Evolutionary conservation across 2,113 vertebrate species (phyloP).

Genomic region (Rhadina sibilatrix): DNA sequence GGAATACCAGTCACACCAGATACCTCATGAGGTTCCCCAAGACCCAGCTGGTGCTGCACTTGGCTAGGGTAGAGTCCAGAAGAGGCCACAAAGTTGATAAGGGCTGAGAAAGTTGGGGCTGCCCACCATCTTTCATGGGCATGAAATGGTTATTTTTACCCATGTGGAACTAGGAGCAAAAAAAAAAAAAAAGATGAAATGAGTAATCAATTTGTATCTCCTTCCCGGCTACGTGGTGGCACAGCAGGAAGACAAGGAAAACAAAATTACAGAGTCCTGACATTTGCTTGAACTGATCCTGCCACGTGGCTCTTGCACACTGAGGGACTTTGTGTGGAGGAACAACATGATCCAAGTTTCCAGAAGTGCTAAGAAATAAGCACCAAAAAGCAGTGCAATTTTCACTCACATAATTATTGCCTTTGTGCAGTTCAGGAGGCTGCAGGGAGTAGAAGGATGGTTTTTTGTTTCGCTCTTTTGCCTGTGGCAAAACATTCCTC

Average conservation of each 20-base stretch:
- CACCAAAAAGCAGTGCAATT: neutral
- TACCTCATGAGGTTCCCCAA: neutral
- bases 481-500: conserved; percentile 47
- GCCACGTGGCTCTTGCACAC: neutral
- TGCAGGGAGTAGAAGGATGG: neutral
- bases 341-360: neutral
- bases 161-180: neutral
- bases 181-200: neutral
- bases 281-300: neutral
- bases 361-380: conserved; percentile 15
- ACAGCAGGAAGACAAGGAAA: neutral
- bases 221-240: rapidly evolving
- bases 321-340: neutral
- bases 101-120: neutral
- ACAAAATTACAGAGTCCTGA: neutral
- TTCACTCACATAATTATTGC: neutral
- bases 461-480: conserved; percentile 1
- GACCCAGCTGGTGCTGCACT: neutral
- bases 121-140: neutral
- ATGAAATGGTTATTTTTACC: neutral
- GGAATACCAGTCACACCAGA: neutral
- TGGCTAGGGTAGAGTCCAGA: neutral
- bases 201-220: neutral
- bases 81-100: rapidly evolving
- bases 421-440: neutral